phyloP scores from a whole-genome alignment of 2,113 vertebrate genomes.

The Grammomys dolichurus region DNA sequence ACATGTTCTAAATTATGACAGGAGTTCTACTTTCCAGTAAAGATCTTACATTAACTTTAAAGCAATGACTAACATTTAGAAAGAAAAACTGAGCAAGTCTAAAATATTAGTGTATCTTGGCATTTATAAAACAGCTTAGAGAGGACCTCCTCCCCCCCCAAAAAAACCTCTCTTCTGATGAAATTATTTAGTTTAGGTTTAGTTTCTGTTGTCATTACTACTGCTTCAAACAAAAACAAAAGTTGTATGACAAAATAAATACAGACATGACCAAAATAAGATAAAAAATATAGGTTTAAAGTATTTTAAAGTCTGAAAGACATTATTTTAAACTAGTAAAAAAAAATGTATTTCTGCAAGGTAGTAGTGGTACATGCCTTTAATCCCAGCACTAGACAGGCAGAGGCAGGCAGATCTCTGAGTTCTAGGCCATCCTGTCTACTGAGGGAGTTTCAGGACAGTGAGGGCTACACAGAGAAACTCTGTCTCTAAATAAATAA shows the following conservation, averaged over 20 bases:
- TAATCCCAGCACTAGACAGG: not conserved
- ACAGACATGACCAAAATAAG: not conserved
- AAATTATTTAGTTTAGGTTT: conserved; percentile 1
- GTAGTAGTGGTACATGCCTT: not conserved
- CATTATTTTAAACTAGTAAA: conserved; percentile 1
- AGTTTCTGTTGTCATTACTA: not conserved
- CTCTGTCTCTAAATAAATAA: not conserved
- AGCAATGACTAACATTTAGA: conserved; percentile 1
- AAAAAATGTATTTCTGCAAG: not conserved
- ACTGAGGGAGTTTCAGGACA: not conserved
- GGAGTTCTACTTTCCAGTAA: not conserved
- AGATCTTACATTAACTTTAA: not conserved
- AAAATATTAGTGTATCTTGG: not conserved
- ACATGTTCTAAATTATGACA: not conserved
- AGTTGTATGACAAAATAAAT: not conserved
- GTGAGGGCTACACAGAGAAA: not conserved
- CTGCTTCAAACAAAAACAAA: not conserved
- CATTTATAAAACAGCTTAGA: not conserved
- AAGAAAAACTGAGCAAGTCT: conserved; percentile 1
- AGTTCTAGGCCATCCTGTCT: not conserved
- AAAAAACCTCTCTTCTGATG: not conserved
- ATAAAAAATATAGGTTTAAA: conserved; percentile 3
- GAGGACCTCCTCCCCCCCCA: too few relatives aligned
- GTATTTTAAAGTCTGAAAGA: not conserved
- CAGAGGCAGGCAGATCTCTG: not conserved